These are phyloP conservation scores for Gyps fulvus DNA, from an alignment of 2,113 vertebrate species.

Conservation along the genomic window DNA sequence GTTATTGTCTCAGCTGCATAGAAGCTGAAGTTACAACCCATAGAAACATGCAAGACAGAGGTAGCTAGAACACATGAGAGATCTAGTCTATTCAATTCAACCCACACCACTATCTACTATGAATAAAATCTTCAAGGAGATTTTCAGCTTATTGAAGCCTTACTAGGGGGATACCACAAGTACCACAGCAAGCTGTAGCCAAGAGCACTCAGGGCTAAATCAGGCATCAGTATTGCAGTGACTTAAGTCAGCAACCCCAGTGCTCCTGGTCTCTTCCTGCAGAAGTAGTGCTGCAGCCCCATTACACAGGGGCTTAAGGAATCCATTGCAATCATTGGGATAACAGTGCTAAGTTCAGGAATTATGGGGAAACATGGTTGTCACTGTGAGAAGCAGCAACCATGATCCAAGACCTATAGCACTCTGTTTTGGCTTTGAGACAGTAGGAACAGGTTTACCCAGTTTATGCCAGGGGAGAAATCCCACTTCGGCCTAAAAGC, in stretches of 20 bases:
- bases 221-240: neutral
- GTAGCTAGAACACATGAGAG: neutral
- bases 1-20: neutral
- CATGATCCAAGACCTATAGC: accelerated
- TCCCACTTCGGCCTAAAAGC: neutral
- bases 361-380: accelerated
- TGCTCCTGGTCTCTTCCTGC: neutral
- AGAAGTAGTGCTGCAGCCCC: neutral
- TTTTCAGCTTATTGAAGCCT: neutral
- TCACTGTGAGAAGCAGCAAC: neutral
- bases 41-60: neutral
- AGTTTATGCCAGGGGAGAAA: neutral
- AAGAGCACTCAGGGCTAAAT: neutral
- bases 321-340: accelerated
- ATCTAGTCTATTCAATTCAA: neutral
- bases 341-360: neutral
- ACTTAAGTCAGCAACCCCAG: neutral
- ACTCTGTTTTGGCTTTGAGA: neutral
- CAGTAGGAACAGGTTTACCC: neutral
- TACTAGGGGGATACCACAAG: neutral
- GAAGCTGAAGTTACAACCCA: neutral
- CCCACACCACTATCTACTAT: neutral
- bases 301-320: neutral
- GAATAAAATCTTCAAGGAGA: too few species aligned
- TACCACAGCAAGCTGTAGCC: neutral